Base-by-base conservation (phyloP, 2,113 vertebrate species). In the Lutjanus erythropterus region DNA sequence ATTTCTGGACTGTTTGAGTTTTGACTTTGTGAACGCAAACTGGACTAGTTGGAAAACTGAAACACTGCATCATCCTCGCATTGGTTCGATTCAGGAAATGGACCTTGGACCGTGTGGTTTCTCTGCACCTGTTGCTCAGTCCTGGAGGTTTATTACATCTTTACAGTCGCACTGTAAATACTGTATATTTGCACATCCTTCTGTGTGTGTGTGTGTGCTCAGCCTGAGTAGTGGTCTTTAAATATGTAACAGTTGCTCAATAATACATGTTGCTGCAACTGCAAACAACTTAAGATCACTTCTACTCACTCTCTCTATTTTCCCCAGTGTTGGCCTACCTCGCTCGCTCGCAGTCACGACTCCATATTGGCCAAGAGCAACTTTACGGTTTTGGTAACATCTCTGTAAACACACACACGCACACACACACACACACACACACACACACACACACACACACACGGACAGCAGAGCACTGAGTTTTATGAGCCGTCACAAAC, bases 251-350 rank as follows among this genome's bases (percentile, higher is more conserved):
- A 61, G 25, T 7, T 58, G 37, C 27, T 87, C 58, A 77, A 80
- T 87, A 73, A 84, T 35, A 47, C 61, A 80, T 81, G 82, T 42
- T 21, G 5, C 75, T 75, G 74, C 73, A 42, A 53, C 85, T 59
- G 55, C 61, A 80, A 84, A 80, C 55, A 69, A 42, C 35, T 72
- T 47, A 37, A 62, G 39, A 74, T 74, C 58, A 19, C 29, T 64
- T 12, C 21, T 12, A 18, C 42, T 0, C 33, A 0, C 49, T 55
- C n/a, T 6, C 15, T 33, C 39, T 18, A 19, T 23, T 52, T 18
- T 7, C 33, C 66, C 41, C 9, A 9, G 33, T 27, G 50, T 18
- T 6, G 55, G 29, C 44, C 58, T 35, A 5, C 60, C 25, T 67
- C 31, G 4, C 53, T 60, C 33, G 3, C 53, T 60, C 74, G 6